phyloP scores from a whole-genome alignment of 1,140 invertebrate genomes.

The Ips nitidus region DNA sequence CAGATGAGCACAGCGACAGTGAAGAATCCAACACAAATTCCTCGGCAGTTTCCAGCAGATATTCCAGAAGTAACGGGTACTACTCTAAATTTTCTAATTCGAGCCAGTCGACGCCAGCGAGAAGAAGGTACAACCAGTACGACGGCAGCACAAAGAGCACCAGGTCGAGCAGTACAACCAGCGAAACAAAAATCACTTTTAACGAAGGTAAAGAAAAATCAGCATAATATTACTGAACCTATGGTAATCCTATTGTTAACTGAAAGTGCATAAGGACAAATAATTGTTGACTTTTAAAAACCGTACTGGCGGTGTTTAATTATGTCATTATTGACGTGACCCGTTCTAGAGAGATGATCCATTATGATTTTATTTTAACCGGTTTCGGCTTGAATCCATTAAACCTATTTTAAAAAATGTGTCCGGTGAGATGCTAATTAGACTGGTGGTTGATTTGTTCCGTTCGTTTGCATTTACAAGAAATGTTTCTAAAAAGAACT shows the following conservation, averaged over 20 bases:
- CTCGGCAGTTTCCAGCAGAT: constrained; percentile 33
- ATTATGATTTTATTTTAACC: neutral
- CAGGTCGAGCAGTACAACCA: constrained; percentile 47
- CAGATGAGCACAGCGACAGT: constrained; percentile 47
- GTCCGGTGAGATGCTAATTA: too few species aligned
- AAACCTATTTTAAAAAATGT: neutral
- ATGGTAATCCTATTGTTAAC: too few species aligned
- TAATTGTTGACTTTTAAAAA: too few species aligned
- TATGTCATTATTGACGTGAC: constrained; percentile 7
- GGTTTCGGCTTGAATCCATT: constrained; percentile 7
- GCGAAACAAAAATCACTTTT: constrained; percentile 50
- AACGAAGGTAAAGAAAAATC: constrained; percentile 48
- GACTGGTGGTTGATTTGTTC: too few species aligned
- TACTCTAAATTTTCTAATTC: constrained; percentile 46
- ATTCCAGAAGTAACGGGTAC: constrained; percentile 35
- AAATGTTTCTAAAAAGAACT: too few species aligned
- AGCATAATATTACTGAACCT: neutral
- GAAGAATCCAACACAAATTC: constrained; percentile 45
- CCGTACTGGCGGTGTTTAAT: constrained; percentile 6
- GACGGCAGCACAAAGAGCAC: constrained; percentile 45
- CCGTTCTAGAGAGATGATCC: constrained; percentile 1
- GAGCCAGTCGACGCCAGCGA: constrained; percentile 47
- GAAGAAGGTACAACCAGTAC: constrained; percentile 42
- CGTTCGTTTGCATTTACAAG: too few species aligned
- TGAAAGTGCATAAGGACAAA: too few species aligned